Evolutionary conservation across 2,113 vertebrate genomes (phyloP), one percentile per base, ranked within the genome.

Genomic region (Malurus cyaneus): DNA sequence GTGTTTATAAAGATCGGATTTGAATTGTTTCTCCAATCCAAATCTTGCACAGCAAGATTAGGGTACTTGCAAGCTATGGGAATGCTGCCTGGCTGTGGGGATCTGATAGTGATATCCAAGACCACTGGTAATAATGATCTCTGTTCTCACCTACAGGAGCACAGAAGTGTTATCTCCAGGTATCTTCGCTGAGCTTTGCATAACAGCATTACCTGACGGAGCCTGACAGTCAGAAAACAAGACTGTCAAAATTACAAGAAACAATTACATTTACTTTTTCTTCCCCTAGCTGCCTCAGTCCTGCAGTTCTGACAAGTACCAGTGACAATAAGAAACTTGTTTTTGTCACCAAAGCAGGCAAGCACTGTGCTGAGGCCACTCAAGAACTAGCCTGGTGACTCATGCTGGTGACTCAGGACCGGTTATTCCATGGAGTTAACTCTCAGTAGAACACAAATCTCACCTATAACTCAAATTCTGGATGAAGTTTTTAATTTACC

Each of bases 341-440:
- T 78, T 90, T 89, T 88, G 54, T 78, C 57, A 47, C 80, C 53
- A 25, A 66, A 67, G 49, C 49, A 60, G 17, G 46, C 70, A 71
- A 83, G 79, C 26, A 26, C 20, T 53, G 26, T 11, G 24, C 80
- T 66, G 73, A 91, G 18, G 84, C 53, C 65, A 53, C 65, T 91
- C 53, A 56, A 91, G 73, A 73, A 24, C 31, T 23, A 65, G 52
- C 42, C 56, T 44, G 57, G 46, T 91, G 88, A 96, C 80, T 90
- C 91, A 94, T 0, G 0, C 34, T 46, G 78, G 31, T 82, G 89
- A 83, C 80, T 94, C 64, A 80, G 77, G 80, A 83, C 64, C 0
- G 0, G 61, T 73, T 91, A 39, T 69, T 93, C 81, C 7, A 3
- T 20, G 9, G 84, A 49, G 44, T 80, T 92, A 74, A 77, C 64